Percentiles rank a stretch among this genome's conserved stretches.
These are phyloP conservation scores for Anguilla anguilla DNA, from an alignment of 2,797 vertebrate genomes.

Conservation along the genomic window DNA sequence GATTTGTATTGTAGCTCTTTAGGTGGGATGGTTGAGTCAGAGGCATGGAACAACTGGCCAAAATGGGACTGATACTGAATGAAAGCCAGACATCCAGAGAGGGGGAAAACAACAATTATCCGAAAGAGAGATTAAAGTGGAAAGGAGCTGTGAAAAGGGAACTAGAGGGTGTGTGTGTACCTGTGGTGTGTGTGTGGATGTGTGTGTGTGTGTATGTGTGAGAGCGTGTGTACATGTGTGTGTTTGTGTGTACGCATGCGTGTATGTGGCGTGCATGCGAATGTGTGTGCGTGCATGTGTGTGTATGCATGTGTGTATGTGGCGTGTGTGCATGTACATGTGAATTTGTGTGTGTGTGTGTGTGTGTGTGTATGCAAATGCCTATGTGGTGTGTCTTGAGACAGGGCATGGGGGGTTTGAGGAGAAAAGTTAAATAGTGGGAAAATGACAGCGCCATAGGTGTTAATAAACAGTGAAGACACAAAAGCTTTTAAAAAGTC, in stretches of 20 bases:
- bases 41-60: slow-evolving; percentile 55
- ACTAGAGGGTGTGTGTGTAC: slow-evolving; percentile 36
- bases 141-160: slow-evolving; percentile 35
- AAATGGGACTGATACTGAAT: slow-evolving; percentile 49
- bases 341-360: neutral
- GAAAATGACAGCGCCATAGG: neutral
- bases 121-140: slow-evolving; percentile 72
- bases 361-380: neutral
- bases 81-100: slow-evolving; percentile 55
- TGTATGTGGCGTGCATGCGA: neutral
- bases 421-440: neutral
- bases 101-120: slow-evolving; percentile 74
- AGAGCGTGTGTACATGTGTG: neutral
- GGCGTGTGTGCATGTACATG: neutral
- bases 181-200: neutral
- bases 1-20: slow-evolving; percentile 64
- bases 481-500: neutral
- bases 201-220: neutral
- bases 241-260: neutral
- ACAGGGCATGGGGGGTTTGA: neutral
- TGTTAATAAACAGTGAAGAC: neutral
- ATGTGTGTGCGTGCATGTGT: neutral
- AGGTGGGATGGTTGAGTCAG: slow-evolving; percentile 58
- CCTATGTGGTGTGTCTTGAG: neutral
- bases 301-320: neutral